Percentiles rank a stretch among this genome's conserved stretches.
Conservation (phyloP, 2,797 vertebrate genomes). For the Sarcoramphus papa region DNA sequence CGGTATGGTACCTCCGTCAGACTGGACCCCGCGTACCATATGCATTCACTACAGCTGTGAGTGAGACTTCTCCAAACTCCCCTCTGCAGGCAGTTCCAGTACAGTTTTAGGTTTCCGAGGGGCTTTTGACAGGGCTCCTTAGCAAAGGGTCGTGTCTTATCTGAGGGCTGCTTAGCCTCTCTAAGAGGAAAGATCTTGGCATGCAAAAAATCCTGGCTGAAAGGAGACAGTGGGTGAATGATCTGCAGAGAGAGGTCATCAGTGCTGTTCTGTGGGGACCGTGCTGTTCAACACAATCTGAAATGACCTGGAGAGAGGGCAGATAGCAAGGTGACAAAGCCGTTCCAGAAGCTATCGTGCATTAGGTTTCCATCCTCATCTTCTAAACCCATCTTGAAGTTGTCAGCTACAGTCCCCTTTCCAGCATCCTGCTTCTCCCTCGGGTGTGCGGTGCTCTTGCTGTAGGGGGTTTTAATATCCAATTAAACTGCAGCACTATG, state of each 20-base stretch:
- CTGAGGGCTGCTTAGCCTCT: background rate
- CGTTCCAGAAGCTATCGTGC: background rate
- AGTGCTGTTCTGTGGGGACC: background rate
- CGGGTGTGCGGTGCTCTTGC: background rate
- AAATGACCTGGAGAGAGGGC: background rate
- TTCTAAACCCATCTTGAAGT: background rate
- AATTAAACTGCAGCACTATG: background rate
- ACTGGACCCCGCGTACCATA: background rate
- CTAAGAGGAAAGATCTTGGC: background rate
- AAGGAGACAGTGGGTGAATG: background rate
- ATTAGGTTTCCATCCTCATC: background rate
- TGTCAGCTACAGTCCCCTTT: background rate
- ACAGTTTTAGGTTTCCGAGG: background rate
- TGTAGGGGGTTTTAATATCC: background rate
- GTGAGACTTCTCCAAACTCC: background rate
- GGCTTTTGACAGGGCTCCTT: background rate
- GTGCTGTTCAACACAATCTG: background rate
- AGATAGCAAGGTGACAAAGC: background rate
- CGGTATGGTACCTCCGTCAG: background rate
- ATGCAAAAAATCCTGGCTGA: background rate
- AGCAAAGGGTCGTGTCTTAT: background rate
- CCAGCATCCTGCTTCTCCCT: background rate
- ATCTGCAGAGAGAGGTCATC: background rate
- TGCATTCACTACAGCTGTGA: background rate
- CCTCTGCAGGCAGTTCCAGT: background rate